Evolutionary conservation across 1,140 invertebrate genomes (phyloP).

Genomic region (Scylla paramamosain): DNA sequence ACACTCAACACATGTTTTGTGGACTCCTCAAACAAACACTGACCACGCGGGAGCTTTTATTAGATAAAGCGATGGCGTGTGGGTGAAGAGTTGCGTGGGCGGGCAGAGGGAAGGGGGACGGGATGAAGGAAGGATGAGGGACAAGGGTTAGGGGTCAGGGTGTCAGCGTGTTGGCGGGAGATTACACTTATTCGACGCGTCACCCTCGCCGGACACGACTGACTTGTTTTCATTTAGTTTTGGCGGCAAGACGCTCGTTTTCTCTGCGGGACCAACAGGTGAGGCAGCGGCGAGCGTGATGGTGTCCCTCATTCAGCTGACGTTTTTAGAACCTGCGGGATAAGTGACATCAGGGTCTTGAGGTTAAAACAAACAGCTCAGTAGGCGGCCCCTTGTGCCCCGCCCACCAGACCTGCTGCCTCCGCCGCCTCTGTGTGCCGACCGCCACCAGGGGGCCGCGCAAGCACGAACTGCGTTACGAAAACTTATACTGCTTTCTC

Average conservation of each 20-base stretch:
- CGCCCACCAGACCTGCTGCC: background rate
- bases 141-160: conserved; percentile 5
- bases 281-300: background rate
- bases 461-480: background rate
- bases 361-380: conserved; percentile 45
- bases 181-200: conserved; percentile 64
- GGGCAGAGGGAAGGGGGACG: background rate
- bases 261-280: background rate
- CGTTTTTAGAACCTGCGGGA: background rate
- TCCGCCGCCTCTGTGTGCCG: background rate
- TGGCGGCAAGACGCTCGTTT: background rate
- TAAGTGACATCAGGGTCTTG: conserved; percentile 4
- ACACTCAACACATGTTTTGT: conserved; percentile 48
- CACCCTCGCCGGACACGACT: conserved; percentile 59
- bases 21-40: conserved; percentile 57
- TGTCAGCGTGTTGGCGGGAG: conserved; percentile 60
- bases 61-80: conserved; percentile 34
- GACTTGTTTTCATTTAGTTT: conserved; percentile 25
- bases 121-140: background rate
- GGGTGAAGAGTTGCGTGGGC: background rate
- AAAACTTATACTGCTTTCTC: background rate
- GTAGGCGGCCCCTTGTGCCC: background rate
- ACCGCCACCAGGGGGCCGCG: background rate
- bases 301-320: conserved; percentile 30
- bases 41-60: conserved; percentile 49